phyloP scores from a whole-genome alignment of 2,797 vertebrate genomes.

The Streptopelia turtur region DNA sequence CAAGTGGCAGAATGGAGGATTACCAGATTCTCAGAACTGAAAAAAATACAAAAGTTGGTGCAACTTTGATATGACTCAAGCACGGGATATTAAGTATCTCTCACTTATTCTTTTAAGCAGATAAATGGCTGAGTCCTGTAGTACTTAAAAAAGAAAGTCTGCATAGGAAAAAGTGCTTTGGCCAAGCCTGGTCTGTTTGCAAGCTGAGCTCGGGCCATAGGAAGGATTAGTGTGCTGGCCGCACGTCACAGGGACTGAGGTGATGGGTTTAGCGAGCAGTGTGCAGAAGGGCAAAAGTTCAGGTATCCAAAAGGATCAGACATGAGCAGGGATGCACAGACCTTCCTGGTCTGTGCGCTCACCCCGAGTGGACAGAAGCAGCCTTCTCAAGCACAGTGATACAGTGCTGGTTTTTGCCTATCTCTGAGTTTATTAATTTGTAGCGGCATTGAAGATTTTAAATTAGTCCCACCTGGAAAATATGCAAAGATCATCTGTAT shows the following conservation, averaged over 20 bases:
- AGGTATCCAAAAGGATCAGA: background rate
- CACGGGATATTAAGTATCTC: background rate
- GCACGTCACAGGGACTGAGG: fast-evolving
- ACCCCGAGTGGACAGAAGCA: background rate
- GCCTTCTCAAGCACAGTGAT: background rate
- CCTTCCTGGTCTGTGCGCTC: background rate
- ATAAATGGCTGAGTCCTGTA: background rate
- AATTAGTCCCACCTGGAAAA: background rate
- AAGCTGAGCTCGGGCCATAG: background rate
- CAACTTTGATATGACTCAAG: background rate
- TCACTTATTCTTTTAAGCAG: background rate
- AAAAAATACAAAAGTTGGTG: background rate
- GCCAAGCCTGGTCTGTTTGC: background rate
- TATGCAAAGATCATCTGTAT: background rate
- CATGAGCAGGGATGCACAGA: background rate
- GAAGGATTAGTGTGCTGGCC: background rate
- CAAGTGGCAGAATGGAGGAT: background rate
- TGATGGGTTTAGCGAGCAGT: background rate
- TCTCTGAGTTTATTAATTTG: background rate
- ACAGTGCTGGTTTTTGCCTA: background rate
- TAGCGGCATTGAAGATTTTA: background rate
- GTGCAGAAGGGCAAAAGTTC: background rate
- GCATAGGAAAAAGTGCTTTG: background rate
- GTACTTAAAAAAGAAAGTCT: background rate
- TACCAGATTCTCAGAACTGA: background rate